These are phyloP conservation scores for Eulemur macaco DNA, from an alignment of 2,113 vertebrate species.

Conservation along the genomic window DNA sequence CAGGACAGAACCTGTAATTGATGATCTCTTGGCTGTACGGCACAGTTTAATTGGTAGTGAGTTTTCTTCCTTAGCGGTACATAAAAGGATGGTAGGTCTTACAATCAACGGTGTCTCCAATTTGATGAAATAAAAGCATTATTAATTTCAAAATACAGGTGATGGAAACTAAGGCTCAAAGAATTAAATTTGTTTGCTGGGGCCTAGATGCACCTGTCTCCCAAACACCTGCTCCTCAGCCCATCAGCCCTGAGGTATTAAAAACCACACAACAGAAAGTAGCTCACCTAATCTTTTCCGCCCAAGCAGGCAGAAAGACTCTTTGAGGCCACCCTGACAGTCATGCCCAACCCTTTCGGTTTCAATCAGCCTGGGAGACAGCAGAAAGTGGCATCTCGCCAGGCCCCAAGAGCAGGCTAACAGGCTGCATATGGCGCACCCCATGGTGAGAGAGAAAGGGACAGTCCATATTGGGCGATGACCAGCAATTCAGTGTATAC, in stretches of 20 bases:
- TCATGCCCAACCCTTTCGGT: too few species aligned
- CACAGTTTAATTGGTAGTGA: background rate
- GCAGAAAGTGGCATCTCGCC: background rate
- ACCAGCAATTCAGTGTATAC: background rate
- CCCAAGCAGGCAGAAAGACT: background rate
- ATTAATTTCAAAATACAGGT: background rate
- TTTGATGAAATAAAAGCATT: background rate
- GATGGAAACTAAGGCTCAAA: background rate
- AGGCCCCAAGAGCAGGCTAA: background rate
- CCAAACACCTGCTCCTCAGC: accelerated
- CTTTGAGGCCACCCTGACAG: background rate
- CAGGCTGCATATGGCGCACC: too few species aligned
- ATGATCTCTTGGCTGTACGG: background rate
- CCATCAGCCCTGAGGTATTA: background rate
- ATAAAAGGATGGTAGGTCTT: background rate
- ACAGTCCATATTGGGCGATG: background rate
- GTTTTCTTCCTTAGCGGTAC: background rate
- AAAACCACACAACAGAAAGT: accelerated
- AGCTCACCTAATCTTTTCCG: background rate
- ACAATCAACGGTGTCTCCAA: background rate
- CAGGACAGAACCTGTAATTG: background rate
- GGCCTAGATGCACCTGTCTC: background rate
- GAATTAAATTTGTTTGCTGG: background rate
- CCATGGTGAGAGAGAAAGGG: background rate
- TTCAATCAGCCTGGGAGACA: background rate